These are phyloP conservation scores for Scolopax mira DNA, from an alignment of 2,113 vertebrate genomes.

Conservation along the genomic window DNA sequence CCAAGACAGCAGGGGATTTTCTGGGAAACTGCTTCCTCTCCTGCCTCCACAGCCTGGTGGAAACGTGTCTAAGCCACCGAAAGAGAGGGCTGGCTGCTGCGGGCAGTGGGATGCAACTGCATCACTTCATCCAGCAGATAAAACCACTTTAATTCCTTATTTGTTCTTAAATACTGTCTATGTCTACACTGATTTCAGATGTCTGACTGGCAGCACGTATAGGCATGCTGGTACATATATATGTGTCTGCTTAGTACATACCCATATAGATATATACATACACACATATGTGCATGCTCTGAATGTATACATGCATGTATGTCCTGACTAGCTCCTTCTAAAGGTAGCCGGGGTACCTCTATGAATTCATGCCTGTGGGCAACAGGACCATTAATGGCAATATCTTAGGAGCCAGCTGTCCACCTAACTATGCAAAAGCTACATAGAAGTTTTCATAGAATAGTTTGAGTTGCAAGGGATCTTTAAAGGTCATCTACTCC, in stretches of 20 bases:
- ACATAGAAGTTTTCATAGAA: not conserved
- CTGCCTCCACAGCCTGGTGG: not conserved
- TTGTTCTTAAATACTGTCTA: not conserved
- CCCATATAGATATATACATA: too few species aligned
- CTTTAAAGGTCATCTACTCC: not conserved
- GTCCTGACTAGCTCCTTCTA: not conserved
- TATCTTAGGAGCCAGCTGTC: not conserved
- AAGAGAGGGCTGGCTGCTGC: not conserved
- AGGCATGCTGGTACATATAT: not conserved
- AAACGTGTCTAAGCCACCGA: accelerated
- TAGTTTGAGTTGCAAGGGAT: not conserved
- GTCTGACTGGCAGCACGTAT: not conserved
- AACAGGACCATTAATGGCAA: not conserved
- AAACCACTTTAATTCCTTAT: not conserved
- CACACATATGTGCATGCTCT: accelerated
- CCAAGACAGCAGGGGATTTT: not conserved
- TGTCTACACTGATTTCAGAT: not conserved
- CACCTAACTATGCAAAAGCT: accelerated
- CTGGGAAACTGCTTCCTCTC: not conserved
- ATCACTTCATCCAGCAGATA: not conserved
- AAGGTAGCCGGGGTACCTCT: not conserved
- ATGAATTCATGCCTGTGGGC: not conserved
- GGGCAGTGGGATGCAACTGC: not conserved
- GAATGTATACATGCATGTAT: too few species aligned
- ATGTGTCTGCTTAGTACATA: not conserved